A percentile compares a stretch with the other conserved stretches of the same genome.
These are phyloP conservation scores for Apogon hyalosoma DNA, from an alignment of 2,797 vertebrate genomes.

Conservation along the genomic window DNA sequence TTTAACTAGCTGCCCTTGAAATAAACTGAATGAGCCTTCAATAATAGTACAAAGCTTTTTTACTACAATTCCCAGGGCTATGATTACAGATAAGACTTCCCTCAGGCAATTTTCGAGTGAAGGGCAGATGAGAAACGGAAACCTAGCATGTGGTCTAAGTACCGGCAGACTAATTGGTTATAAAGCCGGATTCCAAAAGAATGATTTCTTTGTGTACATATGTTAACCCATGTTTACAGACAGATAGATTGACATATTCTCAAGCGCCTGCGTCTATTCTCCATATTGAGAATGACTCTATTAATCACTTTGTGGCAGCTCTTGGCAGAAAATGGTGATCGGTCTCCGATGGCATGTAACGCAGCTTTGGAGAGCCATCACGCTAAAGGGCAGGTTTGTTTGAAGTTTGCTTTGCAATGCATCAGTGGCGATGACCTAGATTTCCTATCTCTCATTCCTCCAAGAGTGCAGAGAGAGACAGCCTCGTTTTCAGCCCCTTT, in stretches of 20 bases:
- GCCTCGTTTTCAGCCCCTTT: slow-evolving; percentile 71
- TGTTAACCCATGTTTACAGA: slow-evolving; percentile 7
- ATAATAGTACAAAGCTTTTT: slow-evolving; percentile 67
- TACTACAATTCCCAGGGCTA: slow-evolving; percentile 65
- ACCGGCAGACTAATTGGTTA: slow-evolving; percentile 46
- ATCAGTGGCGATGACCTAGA: slow-evolving; percentile 84
- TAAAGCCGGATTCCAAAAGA: slow-evolving; percentile 26
- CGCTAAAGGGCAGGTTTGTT: slow-evolving; percentile 80
- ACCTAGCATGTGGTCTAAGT: slow-evolving; percentile 57
- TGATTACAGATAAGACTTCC: slow-evolving; percentile 71
- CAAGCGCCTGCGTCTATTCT: slow-evolving; percentile 16
- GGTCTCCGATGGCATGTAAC: slow-evolving; percentile 75
- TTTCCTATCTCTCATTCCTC: slow-evolving; percentile 70
- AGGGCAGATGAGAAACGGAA: slow-evolving; percentile 59
- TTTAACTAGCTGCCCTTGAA: slow-evolving; percentile 58
- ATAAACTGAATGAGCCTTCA: slow-evolving; percentile 47
- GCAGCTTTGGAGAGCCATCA: slow-evolving; percentile 72
- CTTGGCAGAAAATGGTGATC: slow-evolving; percentile 66
- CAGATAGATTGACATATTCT: slow-evolving; percentile 17
- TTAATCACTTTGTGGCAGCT: slow-evolving; percentile 55
- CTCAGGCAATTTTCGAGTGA: slow-evolving; percentile 57
- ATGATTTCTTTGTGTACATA: slow-evolving; percentile 24
- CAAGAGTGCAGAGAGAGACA: slow-evolving; percentile 68
- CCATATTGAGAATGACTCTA: slow-evolving; percentile 25
- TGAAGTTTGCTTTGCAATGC: slow-evolving; percentile 82